These are phyloP conservation scores for Papilio polyxenes DNA, from an alignment of 1,140 invertebrate species.

Conservation along the genomic window DNA sequence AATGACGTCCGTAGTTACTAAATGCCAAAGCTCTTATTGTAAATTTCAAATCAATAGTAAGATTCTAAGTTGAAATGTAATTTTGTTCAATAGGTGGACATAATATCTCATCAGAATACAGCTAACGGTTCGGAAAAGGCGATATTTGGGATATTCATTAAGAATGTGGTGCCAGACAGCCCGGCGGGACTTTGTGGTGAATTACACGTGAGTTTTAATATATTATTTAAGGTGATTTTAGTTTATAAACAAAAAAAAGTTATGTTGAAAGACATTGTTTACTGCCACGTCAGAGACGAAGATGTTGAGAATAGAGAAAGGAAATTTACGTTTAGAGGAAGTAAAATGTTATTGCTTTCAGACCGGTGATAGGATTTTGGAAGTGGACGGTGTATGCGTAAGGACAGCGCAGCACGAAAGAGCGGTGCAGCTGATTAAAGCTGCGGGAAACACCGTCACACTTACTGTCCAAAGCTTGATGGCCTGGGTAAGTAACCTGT, in stretches of 20 bases:
- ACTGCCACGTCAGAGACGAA: too few relatives aligned
- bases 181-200: constrained; percentile 95
- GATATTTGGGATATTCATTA: constrained; percentile 98
- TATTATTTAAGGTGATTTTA: too few relatives aligned
- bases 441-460: constrained; percentile 92
- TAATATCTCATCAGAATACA: constrained; percentile 66
- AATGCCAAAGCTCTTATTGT: too few relatives aligned
- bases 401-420: constrained; percentile 94
- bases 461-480: constrained; percentile 96
- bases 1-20: neutral
- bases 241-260: too few relatives aligned
- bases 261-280: too few relatives aligned
- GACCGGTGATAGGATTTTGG: constrained; percentile 93
- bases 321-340: too few relatives aligned
- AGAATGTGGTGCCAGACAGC: constrained; percentile 96
- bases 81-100: constrained; percentile 65
- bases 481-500: constrained; percentile 84
- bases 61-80: neutral
- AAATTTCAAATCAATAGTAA: neutral
- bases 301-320: too few relatives aligned
- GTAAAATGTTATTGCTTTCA: constrained; percentile 56
- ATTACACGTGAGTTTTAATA: constrained; percentile 86
- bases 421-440: constrained; percentile 97
- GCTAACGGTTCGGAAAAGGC: constrained; percentile 75
- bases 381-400: constrained; percentile 96